phyloP scores from a whole-genome alignment of 2,797 vertebrate species.

The Xiphorhynchus erythropygius region DNA sequence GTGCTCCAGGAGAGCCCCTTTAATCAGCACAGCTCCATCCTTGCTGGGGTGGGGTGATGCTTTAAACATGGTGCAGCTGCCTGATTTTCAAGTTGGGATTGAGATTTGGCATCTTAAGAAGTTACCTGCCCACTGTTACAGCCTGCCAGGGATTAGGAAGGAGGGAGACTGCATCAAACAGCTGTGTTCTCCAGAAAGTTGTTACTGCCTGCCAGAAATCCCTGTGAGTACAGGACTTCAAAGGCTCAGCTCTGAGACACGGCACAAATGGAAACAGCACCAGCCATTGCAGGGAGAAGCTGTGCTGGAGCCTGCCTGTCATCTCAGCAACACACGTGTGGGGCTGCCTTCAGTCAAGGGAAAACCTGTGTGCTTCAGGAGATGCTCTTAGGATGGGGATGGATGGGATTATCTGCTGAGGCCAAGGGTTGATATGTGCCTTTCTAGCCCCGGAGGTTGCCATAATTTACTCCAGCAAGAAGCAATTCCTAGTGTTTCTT shows the following conservation, averaged over 20 bases:
- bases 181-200: neutral
- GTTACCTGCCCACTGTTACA: neutral
- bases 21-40: rapidly evolving
- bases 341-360: neutral
- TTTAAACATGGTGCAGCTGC: neutral
- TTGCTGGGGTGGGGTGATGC: neutral
- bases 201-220: neutral
- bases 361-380: neutral
- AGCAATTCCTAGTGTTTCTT: neutral
- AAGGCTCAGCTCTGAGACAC: neutral
- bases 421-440: neutral
- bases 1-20: neutral
- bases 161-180: neutral
- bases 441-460: neutral
- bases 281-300: neutral
- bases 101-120: neutral
- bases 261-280: neutral
- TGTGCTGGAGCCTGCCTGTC: neutral
- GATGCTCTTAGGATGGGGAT: neutral
- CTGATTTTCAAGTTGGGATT: neutral
- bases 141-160: neutral
- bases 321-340: rapidly evolving
- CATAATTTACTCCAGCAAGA: neutral
- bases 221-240: neutral
- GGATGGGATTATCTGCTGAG: neutral